Evolutionary conservation across 2,113 vertebrate species (phyloP).

Genomic region (Oncorhynchus clarkii): DNA sequence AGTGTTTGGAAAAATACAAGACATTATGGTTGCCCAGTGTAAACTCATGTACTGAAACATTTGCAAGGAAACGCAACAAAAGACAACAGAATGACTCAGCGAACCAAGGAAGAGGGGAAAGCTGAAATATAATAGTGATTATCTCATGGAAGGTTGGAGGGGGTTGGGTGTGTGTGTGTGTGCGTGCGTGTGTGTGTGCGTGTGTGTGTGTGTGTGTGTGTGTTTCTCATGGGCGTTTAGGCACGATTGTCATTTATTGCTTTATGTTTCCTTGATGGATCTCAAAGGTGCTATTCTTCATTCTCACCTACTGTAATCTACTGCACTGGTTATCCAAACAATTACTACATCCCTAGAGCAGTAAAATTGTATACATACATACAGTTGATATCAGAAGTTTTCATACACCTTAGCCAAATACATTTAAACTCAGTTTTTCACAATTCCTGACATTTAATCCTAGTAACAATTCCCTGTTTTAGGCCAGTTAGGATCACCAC

Average conservation of each 20-base stretch:
- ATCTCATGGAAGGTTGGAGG: constrained; percentile 27
- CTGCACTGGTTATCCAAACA: neutral
- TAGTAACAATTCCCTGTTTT: too few relatives aligned
- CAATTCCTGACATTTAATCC: too few relatives aligned
- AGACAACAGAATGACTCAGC: constrained; percentile 2
- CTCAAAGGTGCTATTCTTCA: constrained; percentile 8
- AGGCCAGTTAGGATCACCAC: too few relatives aligned
- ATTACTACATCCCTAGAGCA: too few relatives aligned
- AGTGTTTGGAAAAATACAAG: constrained; percentile 34
- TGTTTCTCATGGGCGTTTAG: constrained; percentile 18
- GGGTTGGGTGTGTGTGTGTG: neutral
- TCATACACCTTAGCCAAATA: too few relatives aligned
- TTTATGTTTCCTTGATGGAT: constrained; percentile 25
- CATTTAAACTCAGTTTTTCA: too few relatives aligned
- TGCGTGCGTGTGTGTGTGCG: neutral
- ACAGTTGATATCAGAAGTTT: too few relatives aligned
- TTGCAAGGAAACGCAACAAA: constrained; percentile 20
- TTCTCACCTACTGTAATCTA: constrained; percentile 19
- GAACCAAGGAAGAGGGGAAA: constrained; percentile 17
- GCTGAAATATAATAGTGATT: constrained; percentile 24
- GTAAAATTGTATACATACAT: too few relatives aligned
- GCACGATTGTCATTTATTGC: constrained; percentile 10
- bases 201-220: neutral
- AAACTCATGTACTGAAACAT: constrained; percentile 27
- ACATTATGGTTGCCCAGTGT: constrained; percentile 24